A percentile compares a stretch with the other conserved stretches of the same genome.
These are phyloP conservation scores for Leptinotarsa texana DNA, from an alignment of 1,140 invertebrate genomes.

Conservation along the genomic window DNA sequence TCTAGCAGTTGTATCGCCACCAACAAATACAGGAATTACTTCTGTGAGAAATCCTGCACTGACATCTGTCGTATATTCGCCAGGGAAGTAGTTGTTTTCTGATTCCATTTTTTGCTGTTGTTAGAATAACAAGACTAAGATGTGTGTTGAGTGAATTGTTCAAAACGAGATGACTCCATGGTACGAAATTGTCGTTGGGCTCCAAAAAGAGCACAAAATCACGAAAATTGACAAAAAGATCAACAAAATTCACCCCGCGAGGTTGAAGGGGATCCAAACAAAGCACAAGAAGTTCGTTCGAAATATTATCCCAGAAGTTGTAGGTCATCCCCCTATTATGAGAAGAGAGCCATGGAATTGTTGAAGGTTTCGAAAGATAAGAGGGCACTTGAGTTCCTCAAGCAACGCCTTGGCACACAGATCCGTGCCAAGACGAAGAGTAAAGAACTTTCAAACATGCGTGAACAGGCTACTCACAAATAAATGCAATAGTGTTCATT, in stretches of 20 bases:
- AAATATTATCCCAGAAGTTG: conserved; percentile 94
- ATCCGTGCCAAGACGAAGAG: conserved; percentile 97
- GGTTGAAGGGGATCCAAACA: conserved; percentile 87
- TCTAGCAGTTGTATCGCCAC: no score
- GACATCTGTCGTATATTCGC: no score
- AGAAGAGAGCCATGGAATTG: conserved; percentile 98
- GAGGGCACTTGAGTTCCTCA: conserved; percentile 97
- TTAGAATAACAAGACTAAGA: background rate
- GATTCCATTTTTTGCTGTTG: background rate
- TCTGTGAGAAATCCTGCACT: no score
- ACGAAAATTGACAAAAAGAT: conserved; percentile 84
- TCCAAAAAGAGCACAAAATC: conserved; percentile 92
- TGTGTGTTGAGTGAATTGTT: background rate
- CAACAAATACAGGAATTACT: no score
- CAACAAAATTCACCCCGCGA: conserved; percentile 77
- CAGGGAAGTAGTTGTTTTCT: no score
- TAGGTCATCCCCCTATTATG: conserved; percentile 96
- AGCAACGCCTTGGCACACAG: conserved; percentile 94
- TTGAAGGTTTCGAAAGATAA: conserved; percentile 98
- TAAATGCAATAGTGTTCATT: conserved; percentile 42
- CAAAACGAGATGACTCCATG: conserved; percentile 60
- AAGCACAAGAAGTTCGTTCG: conserved; percentile 96
- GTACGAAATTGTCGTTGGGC: conserved; percentile 89
- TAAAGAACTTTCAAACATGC: conserved; percentile 94
- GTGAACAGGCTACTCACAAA: conserved; percentile 80